Base-by-base conservation (phyloP, 2,113 vertebrate genomes). In the Clinocottus analis region DNA sequence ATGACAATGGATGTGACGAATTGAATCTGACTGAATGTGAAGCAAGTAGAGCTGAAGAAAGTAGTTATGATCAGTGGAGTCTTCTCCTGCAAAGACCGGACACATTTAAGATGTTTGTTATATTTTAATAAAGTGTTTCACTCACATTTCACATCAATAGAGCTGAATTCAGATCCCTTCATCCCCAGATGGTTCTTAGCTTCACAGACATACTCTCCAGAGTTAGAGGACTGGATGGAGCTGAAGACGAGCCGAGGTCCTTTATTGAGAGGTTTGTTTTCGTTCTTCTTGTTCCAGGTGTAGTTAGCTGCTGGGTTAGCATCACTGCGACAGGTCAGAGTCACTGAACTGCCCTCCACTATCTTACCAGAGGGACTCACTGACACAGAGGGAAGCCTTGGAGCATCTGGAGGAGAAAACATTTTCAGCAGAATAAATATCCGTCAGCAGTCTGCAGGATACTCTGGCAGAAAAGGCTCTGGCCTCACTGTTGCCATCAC, bases 291-390 rank as follows among this genome's bases (percentile, higher is more conserved):
- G 84, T 75, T 75, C 75, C 75, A 85, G 19, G 37, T 78, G 7
- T 74, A 61, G 0, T 1, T 35, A 65, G 83, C 37, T 27, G 58
- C 35, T 60, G 79, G 79, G 49, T 85, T 77, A 59, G 69, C 69
- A 59, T 75, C 43, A 59, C 70, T 53, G 74, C 27, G 72, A 5
- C 87, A 89, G 61, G 2, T 3, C 2, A 89, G 82, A 75, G 4
- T 78, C 0, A 89, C 79, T 55, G 79, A 69, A 17, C 66, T 59
- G 12, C 77, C 82, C 76, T 75, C 81, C 45, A 35, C 12, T n/a
- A 56, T 29, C 25, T 56, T 25, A 56, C 67, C 33, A 33, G 33
- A 76, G 17, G 35, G 25, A 66, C 5, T 70, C 62, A 25, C 47
- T 23, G 61, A 77, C 47, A 73, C 39, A 6, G 35, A 33, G 33